Percentiles rank a stretch among this genome's conserved stretches.
These are phyloP conservation scores for Callopanchax toddi DNA, from an alignment of 2,113 vertebrate genomes.

Conservation along the genomic window DNA sequence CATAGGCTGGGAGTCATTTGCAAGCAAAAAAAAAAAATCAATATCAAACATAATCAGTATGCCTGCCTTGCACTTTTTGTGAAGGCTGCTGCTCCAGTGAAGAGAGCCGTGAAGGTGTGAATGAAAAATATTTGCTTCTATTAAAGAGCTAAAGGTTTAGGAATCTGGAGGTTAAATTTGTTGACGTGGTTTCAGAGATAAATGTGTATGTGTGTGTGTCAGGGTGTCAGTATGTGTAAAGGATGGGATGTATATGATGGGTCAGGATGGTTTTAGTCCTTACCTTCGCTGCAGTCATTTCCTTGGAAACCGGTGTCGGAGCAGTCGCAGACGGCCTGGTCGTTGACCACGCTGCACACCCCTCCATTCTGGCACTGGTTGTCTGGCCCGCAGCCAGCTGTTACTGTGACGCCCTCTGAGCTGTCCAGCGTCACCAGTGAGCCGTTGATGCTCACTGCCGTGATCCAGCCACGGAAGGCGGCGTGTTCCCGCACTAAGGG, in stretches of 20 bases:
- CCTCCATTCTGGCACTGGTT: conserved; percentile 95
- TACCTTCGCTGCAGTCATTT: conserved; percentile 99
- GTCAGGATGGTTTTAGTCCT: conserved; percentile 76
- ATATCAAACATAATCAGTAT: conserved; percentile 59
- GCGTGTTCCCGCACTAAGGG: conserved; percentile 87
- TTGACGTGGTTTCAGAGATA: conserved; percentile 2
- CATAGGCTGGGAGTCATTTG: conserved; percentile 41
- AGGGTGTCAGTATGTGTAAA: conserved; percentile 24
- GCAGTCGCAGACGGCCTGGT: conserved; percentile 94
- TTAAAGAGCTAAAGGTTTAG: conserved; percentile 17
- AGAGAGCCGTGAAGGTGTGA: conserved; percentile 47
- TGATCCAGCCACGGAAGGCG: conserved; percentile 94
- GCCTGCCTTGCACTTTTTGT: conserved; percentile 56
- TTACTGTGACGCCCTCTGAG: conserved; percentile 87
- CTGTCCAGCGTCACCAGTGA: conserved; percentile 79
- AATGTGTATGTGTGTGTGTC: conserved; percentile 8
- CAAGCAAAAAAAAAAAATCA: conserved; percentile 47
- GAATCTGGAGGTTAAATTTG: conserved; percentile 8
- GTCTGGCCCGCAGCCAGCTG: conserved; percentile 84
- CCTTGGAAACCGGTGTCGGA: conserved; percentile 95
- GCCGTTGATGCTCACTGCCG: conserved; percentile 88
- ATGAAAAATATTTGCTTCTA: conserved; percentile 47
- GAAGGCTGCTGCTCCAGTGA: conserved; percentile 46
- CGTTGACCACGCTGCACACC: conserved; percentile 93
- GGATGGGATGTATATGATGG: conserved; percentile 69